A percentile compares a stretch with the other conserved stretches of the same genome.
phyloP scores from a whole-genome alignment of 2,113 vertebrate genomes.

The Atlantisia rogersi region DNA sequence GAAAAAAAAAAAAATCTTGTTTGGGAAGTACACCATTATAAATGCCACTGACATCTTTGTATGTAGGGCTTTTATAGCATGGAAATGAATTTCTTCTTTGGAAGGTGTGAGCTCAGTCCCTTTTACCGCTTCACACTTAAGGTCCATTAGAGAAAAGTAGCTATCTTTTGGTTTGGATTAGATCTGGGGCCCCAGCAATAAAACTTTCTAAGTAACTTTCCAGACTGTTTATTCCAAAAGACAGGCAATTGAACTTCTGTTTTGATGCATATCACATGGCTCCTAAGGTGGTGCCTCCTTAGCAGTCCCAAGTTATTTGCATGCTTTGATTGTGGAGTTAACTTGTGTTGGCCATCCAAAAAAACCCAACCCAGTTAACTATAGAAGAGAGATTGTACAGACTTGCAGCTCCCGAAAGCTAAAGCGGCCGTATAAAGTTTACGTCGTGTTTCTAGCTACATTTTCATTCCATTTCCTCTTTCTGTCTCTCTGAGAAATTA shows the following conservation, averaged over 20 bases:
- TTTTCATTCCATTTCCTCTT: constrained; percentile 3
- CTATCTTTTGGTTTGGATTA: background rate
- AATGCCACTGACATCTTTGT: background rate
- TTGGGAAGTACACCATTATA: background rate
- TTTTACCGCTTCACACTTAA: background rate
- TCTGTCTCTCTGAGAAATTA: background rate
- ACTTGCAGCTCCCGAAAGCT: background rate
- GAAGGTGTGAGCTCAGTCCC: background rate
- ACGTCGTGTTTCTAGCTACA: background rate
- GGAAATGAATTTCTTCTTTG: background rate
- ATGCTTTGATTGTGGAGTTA: background rate
- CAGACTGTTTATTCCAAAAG: background rate
- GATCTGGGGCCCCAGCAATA: background rate
- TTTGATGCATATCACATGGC: background rate
- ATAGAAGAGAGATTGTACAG: background rate
- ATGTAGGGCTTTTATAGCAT: background rate
- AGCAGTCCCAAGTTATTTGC: background rate
- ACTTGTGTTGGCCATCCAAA: background rate
- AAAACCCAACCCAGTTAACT: background rate
- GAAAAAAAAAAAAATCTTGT: background rate
- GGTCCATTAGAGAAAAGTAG: background rate
- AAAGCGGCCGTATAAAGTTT: background rate
- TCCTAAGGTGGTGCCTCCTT: background rate
- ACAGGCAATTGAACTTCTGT: background rate
- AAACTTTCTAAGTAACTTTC: background rate